Evolutionary conservation across 53 echinoderm and acorn worm species (phyloP).

Genomic region (Henricia sp.): DNA sequence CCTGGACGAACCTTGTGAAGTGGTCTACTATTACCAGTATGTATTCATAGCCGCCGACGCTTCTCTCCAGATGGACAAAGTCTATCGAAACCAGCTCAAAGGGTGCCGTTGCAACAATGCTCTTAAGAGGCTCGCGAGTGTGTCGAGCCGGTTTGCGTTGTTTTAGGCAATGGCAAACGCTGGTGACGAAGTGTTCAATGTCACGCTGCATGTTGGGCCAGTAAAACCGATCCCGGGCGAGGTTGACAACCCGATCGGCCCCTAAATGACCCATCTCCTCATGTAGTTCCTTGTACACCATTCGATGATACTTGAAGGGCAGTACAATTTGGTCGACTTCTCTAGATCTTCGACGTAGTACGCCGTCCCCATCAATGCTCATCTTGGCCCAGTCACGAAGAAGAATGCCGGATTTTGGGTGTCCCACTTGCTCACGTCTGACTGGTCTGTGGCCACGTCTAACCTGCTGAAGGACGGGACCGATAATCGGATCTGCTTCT

Average conservation of each 20-base stretch:
- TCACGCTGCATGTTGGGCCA: constrained; percentile 56
- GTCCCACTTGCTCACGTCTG: too few relatives aligned
- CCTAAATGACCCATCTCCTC: constrained; percentile 67
- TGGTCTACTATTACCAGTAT: constrained; percentile 40
- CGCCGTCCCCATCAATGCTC: constrained; percentile 33
- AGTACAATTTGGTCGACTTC: constrained; percentile 34
- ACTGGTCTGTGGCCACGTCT: background rate
- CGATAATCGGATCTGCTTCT: constrained; percentile 33
- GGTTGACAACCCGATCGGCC: constrained; percentile 25
- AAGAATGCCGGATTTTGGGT: too few relatives aligned
- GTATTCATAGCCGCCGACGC: constrained; percentile 50
- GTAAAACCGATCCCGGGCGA: constrained; percentile 55
- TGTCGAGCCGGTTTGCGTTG: constrained; percentile 8
- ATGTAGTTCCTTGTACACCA: constrained; percentile 36
- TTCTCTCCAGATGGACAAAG: constrained; percentile 44
- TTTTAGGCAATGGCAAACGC: background rate
- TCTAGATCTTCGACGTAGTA: constrained; percentile 30
- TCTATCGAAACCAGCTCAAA: constrained; percentile 31
- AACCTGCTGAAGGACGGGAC: constrained; percentile 24
- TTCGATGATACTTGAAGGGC: constrained; percentile 4
- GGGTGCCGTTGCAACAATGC: constrained; percentile 29
- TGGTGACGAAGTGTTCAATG: constrained; percentile 27
- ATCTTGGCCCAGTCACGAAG: constrained; percentile 63
- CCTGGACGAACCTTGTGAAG: constrained; percentile 38
- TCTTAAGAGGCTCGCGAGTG: constrained; percentile 12